Evolutionary conservation across 2,113 vertebrate species (phyloP), one percentile per base, ranked within the genome.

Genomic region (Entomyzon cyanotis): DNA sequence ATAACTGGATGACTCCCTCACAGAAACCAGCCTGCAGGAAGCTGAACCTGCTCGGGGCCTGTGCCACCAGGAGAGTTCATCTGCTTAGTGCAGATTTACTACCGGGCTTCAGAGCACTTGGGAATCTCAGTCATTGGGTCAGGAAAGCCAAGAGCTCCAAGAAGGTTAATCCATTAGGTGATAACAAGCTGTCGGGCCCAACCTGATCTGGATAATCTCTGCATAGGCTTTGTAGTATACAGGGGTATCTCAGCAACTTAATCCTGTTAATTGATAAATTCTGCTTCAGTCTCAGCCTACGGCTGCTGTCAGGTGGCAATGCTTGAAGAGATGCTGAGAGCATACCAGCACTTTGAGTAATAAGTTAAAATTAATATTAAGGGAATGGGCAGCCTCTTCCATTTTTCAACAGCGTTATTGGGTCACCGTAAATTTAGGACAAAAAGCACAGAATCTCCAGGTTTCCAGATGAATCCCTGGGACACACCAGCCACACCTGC

Each of bases 51-150:
- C 35, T 25, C 5, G 1, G 42, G 55, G 42, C 24, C 4, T 1
- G 44, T 46, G 33, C 39, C 82, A 86, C 56, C 90, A 76, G 33
- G 2, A 65, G 16, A 76, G 27, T 4, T 82, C 7, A 4, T 50
- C 67, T 85, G 84, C 92, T 89, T 31, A 83, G 46, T 6, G 15
- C 75, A 80, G 79, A 68, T 90, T 90, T 94, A 93, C 49, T 68
- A 31, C 60, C 15, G 16, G 35, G 21, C 87, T 88, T 23, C 58
- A 20, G 89, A 93, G 71, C 50, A 49, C 75, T 47, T 52, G 81
- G 44, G 84, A 89, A 85, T 80, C 75, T n/a, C 94, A 94, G 94
- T 94, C 94, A 94, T 25, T 94, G 91, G 91, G 91, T 94, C 93
- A 94, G 89, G 78, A 89, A 89, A 83, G 80, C 92, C 90, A 75